Percentiles rank a stretch among this genome's conserved stretches.
Conservation (phyloP, 2,888 invertebrate genomes). For the Galerucella pusilla region DNA sequence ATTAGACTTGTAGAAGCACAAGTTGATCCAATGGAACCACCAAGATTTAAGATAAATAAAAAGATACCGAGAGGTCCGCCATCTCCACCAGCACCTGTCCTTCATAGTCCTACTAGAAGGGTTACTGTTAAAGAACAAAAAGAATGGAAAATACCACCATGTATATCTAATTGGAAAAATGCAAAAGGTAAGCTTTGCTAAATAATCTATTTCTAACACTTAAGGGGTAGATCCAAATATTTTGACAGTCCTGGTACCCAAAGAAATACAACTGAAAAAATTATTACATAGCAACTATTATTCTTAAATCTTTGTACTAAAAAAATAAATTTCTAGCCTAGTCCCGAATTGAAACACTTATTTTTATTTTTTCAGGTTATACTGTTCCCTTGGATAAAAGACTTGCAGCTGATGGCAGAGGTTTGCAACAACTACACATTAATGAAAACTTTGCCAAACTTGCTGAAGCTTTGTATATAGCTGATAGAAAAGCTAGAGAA, state of each 20-base stretch:
- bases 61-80: conserved; percentile 99
- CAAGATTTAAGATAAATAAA: conserved; percentile 97
- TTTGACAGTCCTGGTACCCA: no score
- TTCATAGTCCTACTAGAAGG: conserved; percentile 97
- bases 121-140: conserved; percentile 99
- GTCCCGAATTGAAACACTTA: no score
- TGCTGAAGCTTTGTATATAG: conserved; percentile 97
- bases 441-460: conserved; percentile 99
- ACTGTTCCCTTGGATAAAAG: conserved; percentile 98
- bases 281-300: no score
- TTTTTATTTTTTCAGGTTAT: conserved; percentile 69
- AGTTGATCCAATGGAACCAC: conserved; percentile 98
- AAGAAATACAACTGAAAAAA: no score
- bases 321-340: neutral
- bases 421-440: conserved; percentile 96
- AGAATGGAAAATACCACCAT: conserved; percentile 99
- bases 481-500: conserved; percentile 95
- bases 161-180: conserved; percentile 99
- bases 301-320: neutral
- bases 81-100: conserved; percentile 97
- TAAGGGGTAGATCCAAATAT: no score
- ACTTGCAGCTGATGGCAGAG: conserved; percentile 97
- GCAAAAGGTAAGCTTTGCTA: conserved; percentile 76
- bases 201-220: neutral
- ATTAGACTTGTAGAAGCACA: conserved; percentile 95